Base-by-base conservation (phyloP, 2,888 invertebrate species). In the Cyclophora punctaria region DNA sequence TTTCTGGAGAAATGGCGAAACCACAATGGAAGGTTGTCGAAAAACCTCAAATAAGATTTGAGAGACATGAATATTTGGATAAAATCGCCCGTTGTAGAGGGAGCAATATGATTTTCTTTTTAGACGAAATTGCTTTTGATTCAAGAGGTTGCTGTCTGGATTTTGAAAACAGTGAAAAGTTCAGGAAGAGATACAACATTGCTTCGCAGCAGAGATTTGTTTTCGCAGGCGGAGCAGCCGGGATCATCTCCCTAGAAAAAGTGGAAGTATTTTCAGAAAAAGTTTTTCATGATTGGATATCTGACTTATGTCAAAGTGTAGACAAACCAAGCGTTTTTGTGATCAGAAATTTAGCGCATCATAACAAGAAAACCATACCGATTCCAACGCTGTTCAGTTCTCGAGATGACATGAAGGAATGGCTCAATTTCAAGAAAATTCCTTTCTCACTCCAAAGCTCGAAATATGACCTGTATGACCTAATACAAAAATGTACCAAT, bases 61-160 rank as follows among this genome's bases (percentile, higher is more conserved):
- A 78, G 49, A 69, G 78, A 7, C 60, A 66, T 34, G 55, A 50
- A 4, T 80, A 73, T 52, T 52, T 79, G 42, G 71, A 59, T n/a
- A 55, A 54, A 2, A 59, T 77, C 3, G 20, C 44, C 47, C 0
- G 40, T 37, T 37, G 37, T 37, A 37, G 5, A 37, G 37, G 60
- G 69, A 5, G 44, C 5, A 45, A 57, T 0, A 64, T 75, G 20
- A 20, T 20, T 3, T 63, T 61, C 44, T 75, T 60, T 41, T 54
- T 78, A 0, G 71, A 66, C 7, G 66, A 67, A 52, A 37, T 37
- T 37, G 37, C 37, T 5, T 5, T 37, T 5, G 37, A 37, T 37
- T 5, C 5, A 5, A 37, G 2, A 1, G 4, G 37, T 5, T 5
- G 5, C 4, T 37, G 37, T 5, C 4, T 37, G 4, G 37, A 37